A percentile compares a stretch with the other conserved stretches of the same genome.
phyloP scores from a whole-genome alignment of 2,888 invertebrate species.

The Protophormia terraenovae region DNA sequence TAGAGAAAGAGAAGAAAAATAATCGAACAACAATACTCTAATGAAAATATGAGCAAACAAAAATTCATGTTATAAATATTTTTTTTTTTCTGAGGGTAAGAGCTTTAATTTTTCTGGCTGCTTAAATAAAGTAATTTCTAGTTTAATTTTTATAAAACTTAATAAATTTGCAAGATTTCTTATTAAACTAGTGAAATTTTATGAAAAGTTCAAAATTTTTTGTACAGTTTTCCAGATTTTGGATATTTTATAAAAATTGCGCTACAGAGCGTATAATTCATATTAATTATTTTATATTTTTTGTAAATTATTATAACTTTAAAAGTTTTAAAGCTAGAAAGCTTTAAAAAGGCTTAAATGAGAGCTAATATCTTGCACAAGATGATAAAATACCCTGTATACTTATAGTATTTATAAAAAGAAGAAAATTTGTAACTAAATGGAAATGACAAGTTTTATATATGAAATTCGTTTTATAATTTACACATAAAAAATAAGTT shows the following conservation, averaged over 20 bases:
- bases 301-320: background rate
- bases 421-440: no score
- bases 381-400: background rate
- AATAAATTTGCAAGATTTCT: background rate
- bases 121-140: no score
- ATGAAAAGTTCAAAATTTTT: background rate
- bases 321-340: background rate
- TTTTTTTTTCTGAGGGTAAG: no score
- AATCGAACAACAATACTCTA: conserved; percentile 21
- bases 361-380: background rate
- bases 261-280: background rate
- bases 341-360: background rate
- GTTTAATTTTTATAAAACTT: background rate
- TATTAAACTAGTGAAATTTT: background rate
- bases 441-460: no score
- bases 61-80: background rate
- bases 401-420: no score
- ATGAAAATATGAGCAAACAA: conserved; percentile 19
- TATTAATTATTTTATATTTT: background rate
- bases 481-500: no score
- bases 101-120: no score
- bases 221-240: background rate
- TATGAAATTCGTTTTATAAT: no score
- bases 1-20: background rate
- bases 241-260: background rate